Evolutionary conservation across 2,888 invertebrate species (phyloP).

Genomic region (Perithous albicinctus): DNA sequence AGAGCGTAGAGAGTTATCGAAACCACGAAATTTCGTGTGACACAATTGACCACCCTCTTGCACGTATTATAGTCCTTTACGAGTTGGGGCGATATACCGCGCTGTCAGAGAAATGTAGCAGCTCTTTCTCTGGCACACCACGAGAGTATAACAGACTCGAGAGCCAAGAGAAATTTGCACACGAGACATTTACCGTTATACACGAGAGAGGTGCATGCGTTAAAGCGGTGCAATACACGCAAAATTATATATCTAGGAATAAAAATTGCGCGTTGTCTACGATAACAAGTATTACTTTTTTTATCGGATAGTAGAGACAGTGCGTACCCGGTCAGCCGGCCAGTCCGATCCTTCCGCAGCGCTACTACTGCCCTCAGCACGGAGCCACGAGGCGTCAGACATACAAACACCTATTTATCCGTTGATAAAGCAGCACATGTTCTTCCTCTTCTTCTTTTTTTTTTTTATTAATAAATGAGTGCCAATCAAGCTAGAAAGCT

Average conservation of each 20-base stretch:
- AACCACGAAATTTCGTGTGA: not conserved
- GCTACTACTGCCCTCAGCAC: conserved; percentile 69
- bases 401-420: conserved; percentile 17
- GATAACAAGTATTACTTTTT: conserved; percentile 35
- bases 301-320: conserved; percentile 60
- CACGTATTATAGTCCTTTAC: conserved; percentile 8
- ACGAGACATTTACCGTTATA: conserved; percentile 14
- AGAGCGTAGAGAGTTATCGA: not conserved
- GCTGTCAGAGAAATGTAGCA: not conserved
- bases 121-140: conserved; percentile 10
- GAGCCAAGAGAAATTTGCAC: conserved; percentile 15
- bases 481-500: too few species aligned
- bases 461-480: too few species aligned
- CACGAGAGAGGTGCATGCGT: conserved; percentile 44
- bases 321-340: conserved; percentile 70
- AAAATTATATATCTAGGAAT: conserved; percentile 28
- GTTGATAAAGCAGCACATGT: conserved; percentile 54
- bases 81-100: conserved; percentile 10
- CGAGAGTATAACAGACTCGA: not conserved
- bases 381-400: conserved; percentile 28
- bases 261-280: conserved; percentile 43
- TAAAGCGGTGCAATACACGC: conserved; percentile 30
- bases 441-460: too few species aligned
- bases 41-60: not conserved
- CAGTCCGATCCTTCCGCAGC: conserved; percentile 68